Percentiles rank a stretch among this genome's conserved stretches.
phyloP scores from a whole-genome alignment of 2,113 vertebrate genomes.

The Callospermophilus lateralis region DNA sequence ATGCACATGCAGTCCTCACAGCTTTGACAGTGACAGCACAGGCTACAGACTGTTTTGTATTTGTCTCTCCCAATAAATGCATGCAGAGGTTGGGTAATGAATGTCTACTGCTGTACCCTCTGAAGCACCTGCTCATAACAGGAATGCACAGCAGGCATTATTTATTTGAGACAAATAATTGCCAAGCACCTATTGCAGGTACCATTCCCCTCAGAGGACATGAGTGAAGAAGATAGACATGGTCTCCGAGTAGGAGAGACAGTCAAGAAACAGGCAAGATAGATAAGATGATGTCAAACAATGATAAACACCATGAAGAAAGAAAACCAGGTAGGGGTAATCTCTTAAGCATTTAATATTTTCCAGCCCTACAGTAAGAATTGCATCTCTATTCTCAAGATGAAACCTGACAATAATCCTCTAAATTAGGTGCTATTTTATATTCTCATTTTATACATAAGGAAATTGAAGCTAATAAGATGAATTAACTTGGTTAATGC shows the following conservation, averaged over 20 bases:
- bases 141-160: background rate
- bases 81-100: background rate
- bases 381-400: background rate
- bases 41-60: background rate
- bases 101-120: background rate
- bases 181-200: background rate
- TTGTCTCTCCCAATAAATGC: background rate
- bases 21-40: background rate
- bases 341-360: background rate
- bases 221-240: background rate
- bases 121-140: background rate
- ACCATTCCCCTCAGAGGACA: background rate
- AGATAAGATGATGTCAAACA: background rate
- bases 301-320: background rate
- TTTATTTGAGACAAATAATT: background rate
- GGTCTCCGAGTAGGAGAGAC: background rate
- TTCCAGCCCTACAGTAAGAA: background rate
- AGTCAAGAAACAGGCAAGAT: background rate
- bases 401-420: constrained; percentile 12
- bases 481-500: background rate
- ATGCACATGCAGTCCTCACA: background rate
- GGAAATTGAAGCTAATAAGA: background rate
- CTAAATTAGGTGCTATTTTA: background rate
- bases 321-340: background rate
- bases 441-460: background rate